phyloP scores from a whole-genome alignment of 2,113 vertebrate genomes.

The Parotia lawesii region DNA sequence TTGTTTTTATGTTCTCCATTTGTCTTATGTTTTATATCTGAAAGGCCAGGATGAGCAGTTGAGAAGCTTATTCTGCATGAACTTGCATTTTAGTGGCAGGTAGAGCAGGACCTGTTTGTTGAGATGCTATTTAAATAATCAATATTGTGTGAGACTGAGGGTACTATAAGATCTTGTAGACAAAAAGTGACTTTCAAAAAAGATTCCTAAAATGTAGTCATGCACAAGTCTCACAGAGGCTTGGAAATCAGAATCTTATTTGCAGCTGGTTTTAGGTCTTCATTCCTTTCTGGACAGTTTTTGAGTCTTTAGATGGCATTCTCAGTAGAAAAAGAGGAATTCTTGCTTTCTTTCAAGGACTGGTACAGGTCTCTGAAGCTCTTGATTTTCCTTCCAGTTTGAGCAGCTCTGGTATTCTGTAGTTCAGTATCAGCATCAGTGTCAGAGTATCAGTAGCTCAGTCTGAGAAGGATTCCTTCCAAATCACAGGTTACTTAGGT shows the following conservation, averaged over 20 bases:
- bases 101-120: not conserved
- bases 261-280: not conserved
- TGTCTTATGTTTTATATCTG: not conserved
- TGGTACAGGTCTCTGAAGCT: not conserved
- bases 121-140: not conserved
- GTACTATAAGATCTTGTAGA: not conserved
- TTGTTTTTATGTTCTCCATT: not conserved
- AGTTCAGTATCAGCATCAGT: not conserved
- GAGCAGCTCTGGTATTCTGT: not conserved
- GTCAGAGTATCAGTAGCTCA: not conserved
- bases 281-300: not conserved
- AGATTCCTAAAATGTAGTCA: not conserved
- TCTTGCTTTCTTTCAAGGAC: not conserved
- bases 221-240: not conserved
- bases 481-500: not conserved
- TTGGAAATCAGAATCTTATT: not conserved
- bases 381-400: not conserved
- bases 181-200: not conserved
- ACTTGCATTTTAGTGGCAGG: not conserved
- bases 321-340: not conserved
- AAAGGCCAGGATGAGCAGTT: not conserved
- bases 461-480: not conserved
- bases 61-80: not conserved
- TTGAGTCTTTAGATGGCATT: not conserved
- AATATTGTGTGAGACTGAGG: not conserved